Conservation (phyloP, 2,113 vertebrate species). For the Galemys pyrenaicus region DNA sequence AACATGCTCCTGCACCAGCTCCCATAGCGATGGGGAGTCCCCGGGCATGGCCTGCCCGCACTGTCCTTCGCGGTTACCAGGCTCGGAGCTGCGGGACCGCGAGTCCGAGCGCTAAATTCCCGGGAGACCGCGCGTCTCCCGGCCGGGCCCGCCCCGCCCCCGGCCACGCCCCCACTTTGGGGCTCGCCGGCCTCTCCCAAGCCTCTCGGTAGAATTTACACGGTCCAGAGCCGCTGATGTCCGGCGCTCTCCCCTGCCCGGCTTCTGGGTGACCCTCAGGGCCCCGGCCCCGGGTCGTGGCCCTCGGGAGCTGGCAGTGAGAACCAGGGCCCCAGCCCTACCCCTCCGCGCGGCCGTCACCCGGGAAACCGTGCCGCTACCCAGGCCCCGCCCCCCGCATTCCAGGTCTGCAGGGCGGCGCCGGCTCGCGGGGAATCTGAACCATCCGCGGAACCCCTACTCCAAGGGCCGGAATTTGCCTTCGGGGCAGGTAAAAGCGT, state of each 20-base stretch:
- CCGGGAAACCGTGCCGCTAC: constrained; percentile 44
- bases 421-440: neutral
- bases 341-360: constrained; percentile 44
- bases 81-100: neutral
- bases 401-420: accelerated
- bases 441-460: neutral
- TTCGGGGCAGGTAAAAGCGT: neutral
- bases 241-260: neutral
- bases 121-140: accelerated
- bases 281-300: neutral
- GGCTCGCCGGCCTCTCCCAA: too few relatives aligned
- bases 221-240: neutral
- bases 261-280: neutral
- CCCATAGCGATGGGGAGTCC: constrained; percentile 85
- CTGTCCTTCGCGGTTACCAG: neutral
- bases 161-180: neutral
- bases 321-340: neutral
- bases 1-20: constrained; percentile 85
- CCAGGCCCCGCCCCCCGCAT: neutral
- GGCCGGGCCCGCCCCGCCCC: neutral
- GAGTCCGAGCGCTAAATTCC: neutral
- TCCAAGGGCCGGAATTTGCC: neutral
- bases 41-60: neutral
- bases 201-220: neutral
- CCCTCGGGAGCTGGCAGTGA: neutral